Evolutionary conservation across 92 coral and sea anemone species (phyloP).

Genomic region (Anthopleura xanthogrammica): DNA sequence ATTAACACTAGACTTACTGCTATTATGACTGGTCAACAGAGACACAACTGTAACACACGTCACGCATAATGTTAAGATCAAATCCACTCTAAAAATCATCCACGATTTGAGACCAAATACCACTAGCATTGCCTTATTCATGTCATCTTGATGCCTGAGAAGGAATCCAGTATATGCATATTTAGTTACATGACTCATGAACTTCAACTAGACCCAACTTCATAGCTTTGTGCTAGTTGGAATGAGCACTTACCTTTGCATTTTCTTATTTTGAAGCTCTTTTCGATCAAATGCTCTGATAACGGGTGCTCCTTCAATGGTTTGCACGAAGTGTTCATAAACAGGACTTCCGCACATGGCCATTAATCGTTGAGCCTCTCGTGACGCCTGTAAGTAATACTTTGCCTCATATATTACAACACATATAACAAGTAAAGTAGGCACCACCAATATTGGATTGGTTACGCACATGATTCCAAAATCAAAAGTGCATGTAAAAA

Average conservation of each 20-base stretch:
- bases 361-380: constrained; percentile 59
- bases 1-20: not conserved
- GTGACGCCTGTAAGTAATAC: constrained; percentile 55
- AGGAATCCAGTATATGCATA: not conserved
- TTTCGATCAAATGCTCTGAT: constrained; percentile 40
- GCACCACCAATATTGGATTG: not conserved
- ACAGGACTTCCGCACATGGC: constrained; percentile 48
- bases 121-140: not conserved
- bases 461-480: not conserved
- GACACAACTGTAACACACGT: not conserved
- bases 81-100: not conserved
- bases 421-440: not conserved
- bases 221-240: not conserved
- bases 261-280: constrained; percentile 3
- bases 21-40: not conserved
- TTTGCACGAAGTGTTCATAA: constrained; percentile 49
- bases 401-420: not conserved
- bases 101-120: not conserved
- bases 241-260: constrained; percentile 17
- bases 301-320: constrained; percentile 41
- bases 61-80: not conserved
- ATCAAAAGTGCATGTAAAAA: not conserved
- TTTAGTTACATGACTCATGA: not conserved
- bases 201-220: not conserved
- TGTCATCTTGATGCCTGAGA: constrained; percentile 1